Base-by-base conservation (phyloP, 1,140 invertebrate species). In the Sycophila sp. region DNA sequence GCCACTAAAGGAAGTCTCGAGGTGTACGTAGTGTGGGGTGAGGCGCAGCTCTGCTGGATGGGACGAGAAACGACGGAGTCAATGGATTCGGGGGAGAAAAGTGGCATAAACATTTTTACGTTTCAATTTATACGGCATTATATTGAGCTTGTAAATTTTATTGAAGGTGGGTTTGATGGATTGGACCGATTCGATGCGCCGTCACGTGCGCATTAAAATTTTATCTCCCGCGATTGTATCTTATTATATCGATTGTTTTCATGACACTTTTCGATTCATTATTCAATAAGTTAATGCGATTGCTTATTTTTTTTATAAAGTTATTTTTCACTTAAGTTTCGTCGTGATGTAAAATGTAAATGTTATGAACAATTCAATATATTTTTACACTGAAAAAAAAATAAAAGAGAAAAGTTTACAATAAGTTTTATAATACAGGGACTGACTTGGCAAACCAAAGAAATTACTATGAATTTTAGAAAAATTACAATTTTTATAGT, bases 71-170 rank as follows among this genome's bases (percentile, higher is more conserved):
- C n/a, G 47, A 51, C 19, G 34, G 5, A 32, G 28, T n/a, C n/a
- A 32, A n/a, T 30, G 28, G 26, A 55, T 11, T 19, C 13, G 30
- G 30, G 26, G 38, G 15, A 19, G 55, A 36, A 30, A 17, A 45
- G 58, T 24, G 45, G 8, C 53, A 36, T 56, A 56, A 56, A 56
- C 53, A 66, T 67, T 42, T 67, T 67, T 67, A 67, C 58, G 53
- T 67, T 55, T 58, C 65, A 58, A 67, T 67, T 67, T 67, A 67
- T 67, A 11, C 40, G 17, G 22, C 15, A 24, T 30, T 66, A 26
- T 47, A 62, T 34, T 28, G 28, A 15, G 13, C 22, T 19, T 26
- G 38, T 10, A 28, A 42, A 7, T 40, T 67, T 55, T 58, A 45
- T 58, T 26, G 15, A n/a, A 26, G 17, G 40, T 47, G 26, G 17